Evolutionary conservation across 1,140 invertebrate species (phyloP).

Genomic region (Physella acuta): DNA sequence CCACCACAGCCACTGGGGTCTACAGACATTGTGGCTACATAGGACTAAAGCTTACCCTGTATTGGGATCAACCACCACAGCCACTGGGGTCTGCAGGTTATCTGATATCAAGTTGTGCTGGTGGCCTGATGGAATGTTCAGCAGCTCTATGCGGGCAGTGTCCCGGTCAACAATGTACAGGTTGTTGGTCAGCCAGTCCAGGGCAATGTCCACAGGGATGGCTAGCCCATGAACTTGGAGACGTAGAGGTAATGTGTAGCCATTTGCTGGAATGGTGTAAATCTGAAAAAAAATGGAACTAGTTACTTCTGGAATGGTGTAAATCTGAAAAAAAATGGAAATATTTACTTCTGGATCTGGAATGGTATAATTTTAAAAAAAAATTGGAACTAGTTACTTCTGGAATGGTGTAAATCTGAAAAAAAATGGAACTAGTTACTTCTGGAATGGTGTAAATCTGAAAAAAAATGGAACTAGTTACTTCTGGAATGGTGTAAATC

Average conservation of each 20-base stretch:
- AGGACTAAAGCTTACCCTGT: slow-evolving; percentile 68
- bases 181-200: slow-evolving; percentile 97
- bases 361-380: no score
- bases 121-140: slow-evolving; percentile 80
- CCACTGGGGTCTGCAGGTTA: slow-evolving; percentile 86
- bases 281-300: slow-evolving; percentile 47
- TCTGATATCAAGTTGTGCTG: slow-evolving; percentile 81
- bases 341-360: no score
- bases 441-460: no score
- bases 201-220: slow-evolving; percentile 79
- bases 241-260: slow-evolving; percentile 33
- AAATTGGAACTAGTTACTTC: no score
- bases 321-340: no score
- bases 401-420: no score
- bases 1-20: no score
- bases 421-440: no score
- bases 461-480: no score
- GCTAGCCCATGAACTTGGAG: slow-evolving; percentile 42
- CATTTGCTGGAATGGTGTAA: slow-evolving; percentile 52
- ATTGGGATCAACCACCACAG: slow-evolving; percentile 88
- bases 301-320: no score
- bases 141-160: slow-evolving; percentile 89
- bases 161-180: slow-evolving; percentile 91
- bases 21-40: no score
- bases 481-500: no score